These are phyloP conservation scores for Montipora cactus DNA, from an alignment of 64 coral and sea anemone species.

Conservation along the genomic window DNA sequence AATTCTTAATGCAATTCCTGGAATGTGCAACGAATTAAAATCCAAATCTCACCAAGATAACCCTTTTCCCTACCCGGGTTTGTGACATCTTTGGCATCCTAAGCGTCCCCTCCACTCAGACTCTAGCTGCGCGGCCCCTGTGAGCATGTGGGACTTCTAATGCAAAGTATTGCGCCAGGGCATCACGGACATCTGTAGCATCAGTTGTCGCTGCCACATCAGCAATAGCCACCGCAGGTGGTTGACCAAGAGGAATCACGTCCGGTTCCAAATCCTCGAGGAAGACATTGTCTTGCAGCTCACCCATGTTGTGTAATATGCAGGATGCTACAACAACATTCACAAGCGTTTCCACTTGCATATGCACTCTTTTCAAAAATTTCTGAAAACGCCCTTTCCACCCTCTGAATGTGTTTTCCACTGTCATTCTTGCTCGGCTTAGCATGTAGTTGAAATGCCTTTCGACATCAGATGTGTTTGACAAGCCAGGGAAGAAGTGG, in stretches of 20 bases:
- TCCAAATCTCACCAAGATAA: not conserved
- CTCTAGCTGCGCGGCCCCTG: not conserved
- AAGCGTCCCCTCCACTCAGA: not conserved
- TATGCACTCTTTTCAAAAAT: slow-evolving; percentile 49
- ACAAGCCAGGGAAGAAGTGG: slow-evolving; percentile 37
- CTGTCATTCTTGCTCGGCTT: slow-evolving; percentile 50
- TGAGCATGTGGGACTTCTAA: not conserved
- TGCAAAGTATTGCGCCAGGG: slow-evolving; percentile 33
- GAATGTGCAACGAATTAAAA: not conserved
- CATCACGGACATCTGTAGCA: slow-evolving; percentile 29
- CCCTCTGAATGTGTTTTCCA: slow-evolving; percentile 49
- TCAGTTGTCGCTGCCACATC: not conserved
- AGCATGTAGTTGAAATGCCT: slow-evolving; percentile 48
- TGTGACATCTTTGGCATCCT: not conserved
- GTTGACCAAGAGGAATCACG: slow-evolving; percentile 12
- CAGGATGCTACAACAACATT: slow-evolving; percentile 32
- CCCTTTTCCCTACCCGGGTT: not conserved
- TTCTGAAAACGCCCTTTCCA: slow-evolving; percentile 44
- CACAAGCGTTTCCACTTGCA: slow-evolving; percentile 22
- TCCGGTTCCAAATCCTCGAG: slow-evolving; percentile 18
- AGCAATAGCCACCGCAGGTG: not conserved
- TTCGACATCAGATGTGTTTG: slow-evolving; percentile 5
- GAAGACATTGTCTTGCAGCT: slow-evolving; percentile 46
- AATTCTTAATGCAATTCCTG: not conserved
- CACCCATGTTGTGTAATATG: slow-evolving; percentile 61